These are phyloP conservation scores for Callaeas wilsoni DNA, from an alignment of 2,113 vertebrate genomes.

Conservation along the genomic window DNA sequence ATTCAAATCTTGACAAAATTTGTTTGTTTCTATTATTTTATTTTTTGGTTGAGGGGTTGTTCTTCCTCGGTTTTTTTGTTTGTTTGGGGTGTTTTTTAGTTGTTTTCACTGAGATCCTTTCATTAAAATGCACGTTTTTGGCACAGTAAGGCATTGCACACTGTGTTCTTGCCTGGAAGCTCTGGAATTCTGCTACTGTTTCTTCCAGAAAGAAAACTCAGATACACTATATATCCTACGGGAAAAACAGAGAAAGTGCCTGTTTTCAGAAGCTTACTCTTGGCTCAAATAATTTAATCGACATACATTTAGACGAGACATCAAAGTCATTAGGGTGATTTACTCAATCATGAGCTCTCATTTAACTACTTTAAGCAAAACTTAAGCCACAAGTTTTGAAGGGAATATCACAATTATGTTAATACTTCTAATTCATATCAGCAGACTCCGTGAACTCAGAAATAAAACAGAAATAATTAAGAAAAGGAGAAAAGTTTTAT, in stretches of 20 bases:
- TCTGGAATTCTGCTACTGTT: background rate
- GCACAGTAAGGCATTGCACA: background rate
- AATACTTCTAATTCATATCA: background rate
- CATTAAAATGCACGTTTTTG: accelerated
- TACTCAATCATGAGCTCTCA: background rate
- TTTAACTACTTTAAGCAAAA: background rate
- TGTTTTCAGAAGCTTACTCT: background rate
- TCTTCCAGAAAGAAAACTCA: background rate
- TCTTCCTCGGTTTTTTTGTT: too few relatives aligned
- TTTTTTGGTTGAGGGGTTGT: accelerated
- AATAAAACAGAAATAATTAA: background rate
- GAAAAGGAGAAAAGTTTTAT: background rate
- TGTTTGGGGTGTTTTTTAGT: background rate
- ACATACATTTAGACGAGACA: background rate
- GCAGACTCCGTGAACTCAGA: background rate
- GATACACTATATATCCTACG: background rate
- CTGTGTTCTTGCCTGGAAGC: background rate
- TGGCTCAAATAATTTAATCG: background rate
- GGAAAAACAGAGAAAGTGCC: background rate
- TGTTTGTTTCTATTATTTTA: background rate
- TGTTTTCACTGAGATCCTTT: background rate
- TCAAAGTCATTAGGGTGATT: background rate
- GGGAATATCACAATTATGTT: background rate
- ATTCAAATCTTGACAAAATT: background rate
- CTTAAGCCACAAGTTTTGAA: background rate